These are phyloP conservation scores for Ariolimax columbianus DNA, from an alignment of 2,888 invertebrate species.

Conservation along the genomic window DNA sequence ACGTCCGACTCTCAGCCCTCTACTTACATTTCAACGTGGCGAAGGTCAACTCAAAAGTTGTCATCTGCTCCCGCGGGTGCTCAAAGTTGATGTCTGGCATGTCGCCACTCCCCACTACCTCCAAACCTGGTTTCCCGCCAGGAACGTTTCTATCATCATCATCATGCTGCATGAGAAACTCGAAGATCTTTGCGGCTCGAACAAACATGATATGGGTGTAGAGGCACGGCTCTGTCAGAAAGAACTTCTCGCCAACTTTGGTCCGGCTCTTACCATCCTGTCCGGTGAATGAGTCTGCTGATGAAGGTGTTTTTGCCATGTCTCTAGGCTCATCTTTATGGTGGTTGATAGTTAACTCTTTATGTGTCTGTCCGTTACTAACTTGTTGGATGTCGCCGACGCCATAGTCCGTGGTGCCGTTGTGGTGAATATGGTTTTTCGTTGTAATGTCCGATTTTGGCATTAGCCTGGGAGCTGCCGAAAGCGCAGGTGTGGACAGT, in stretches of 20 bases:
- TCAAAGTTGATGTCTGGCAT: constrained; percentile 65
- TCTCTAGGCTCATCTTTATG: background rate
- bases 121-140: constrained; percentile 55
- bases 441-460: no score
- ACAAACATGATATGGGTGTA: constrained; percentile 70
- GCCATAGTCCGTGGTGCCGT: background rate
- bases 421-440: background rate
- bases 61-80: constrained; percentile 70
- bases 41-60: constrained; percentile 74
- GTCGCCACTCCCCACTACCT: constrained; percentile 48
- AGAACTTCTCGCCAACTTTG: constrained; percentile 57
- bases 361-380: background rate
- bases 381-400: background rate
- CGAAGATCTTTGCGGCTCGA: constrained; percentile 70
- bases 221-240: constrained; percentile 67
- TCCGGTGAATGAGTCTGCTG: background rate
- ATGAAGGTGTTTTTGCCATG: constrained; percentile 21
- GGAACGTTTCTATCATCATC: constrained; percentile 31
- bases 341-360: background rate
- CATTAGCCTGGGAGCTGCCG: no score
- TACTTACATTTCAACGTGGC: constrained; percentile 76
- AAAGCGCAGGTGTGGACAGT: no score
- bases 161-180: constrained; percentile 64
- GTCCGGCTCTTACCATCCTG: background rate
- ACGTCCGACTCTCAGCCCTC: no score